Conservation (phyloP, 2,113 vertebrate genomes). For the Notarius lentiginosus region DNA sequence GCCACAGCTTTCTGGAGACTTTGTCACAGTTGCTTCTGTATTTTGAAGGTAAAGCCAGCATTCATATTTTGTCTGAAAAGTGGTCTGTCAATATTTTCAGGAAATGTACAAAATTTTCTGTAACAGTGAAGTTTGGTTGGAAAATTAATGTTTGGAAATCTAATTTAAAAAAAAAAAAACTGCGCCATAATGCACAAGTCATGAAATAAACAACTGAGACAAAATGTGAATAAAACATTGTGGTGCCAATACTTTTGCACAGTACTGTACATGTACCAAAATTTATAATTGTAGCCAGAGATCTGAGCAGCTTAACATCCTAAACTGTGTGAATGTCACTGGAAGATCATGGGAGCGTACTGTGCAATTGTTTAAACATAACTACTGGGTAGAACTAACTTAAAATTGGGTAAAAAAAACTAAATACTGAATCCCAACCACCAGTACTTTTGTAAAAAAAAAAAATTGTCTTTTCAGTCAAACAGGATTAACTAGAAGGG, state of each 20-base stretch:
- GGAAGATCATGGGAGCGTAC: neutral
- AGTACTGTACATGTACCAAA: neutral
- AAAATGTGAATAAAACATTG: no score
- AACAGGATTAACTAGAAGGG: neutral
- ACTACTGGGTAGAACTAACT: no score
- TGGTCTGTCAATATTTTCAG: no score
- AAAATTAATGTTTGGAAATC: neutral
- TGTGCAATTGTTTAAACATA: neutral
- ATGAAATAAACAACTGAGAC: no score
- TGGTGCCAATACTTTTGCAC: neutral
- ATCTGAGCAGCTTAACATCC: no score
- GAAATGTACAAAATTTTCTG: neutral
- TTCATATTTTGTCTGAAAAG: no score
- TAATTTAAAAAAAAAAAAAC: no score
- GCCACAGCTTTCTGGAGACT: neutral
- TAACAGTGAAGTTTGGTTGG: neutral
- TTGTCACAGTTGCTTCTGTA: neutral
- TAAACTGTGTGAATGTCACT: neutral
- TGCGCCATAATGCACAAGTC: no score
- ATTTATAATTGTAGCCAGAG: neutral
- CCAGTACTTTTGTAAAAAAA: neutral
- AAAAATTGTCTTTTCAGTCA: neutral
- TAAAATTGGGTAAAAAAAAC: no score
- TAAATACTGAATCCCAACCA: neutral
- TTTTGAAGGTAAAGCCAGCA: neutral